Percentiles rank a stretch among this genome's conserved stretches.
Conservation (phyloP, 2,888 invertebrate genomes). For the Germaria angustata region DNA sequence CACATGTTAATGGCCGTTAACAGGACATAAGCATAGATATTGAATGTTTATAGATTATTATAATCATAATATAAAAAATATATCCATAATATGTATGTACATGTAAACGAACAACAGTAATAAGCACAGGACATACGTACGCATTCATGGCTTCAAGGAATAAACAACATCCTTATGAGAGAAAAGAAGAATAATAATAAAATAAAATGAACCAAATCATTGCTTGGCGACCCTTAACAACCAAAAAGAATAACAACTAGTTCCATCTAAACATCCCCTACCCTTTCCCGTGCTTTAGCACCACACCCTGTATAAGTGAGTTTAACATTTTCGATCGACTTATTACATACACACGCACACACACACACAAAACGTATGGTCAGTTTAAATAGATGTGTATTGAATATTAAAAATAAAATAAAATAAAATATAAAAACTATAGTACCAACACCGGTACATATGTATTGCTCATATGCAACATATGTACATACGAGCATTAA, state of each 20-base stretch:
- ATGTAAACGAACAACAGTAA: constrained; percentile 13
- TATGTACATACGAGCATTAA: no score
- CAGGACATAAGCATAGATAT: constrained; percentile 75
- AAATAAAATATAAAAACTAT: no score
- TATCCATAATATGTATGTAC: no score
- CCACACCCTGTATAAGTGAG: constrained; percentile 1
- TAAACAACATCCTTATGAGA: constrained; percentile 49
- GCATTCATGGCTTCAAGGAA: constrained; percentile 51
- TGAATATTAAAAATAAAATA: constrained; percentile 65
- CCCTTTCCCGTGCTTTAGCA: neutral
- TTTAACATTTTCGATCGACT: constrained; percentile 5
- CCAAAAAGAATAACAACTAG: neutral
- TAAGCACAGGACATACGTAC: constrained; percentile 23
- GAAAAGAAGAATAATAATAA: neutral
- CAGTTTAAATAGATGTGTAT: constrained; percentile 67
- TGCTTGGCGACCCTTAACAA: constrained; percentile 55
- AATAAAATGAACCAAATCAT: constrained; percentile 45
- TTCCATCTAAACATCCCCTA: neutral
- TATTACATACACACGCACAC: constrained; percentile 44
- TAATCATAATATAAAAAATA: constrained; percentile 35
- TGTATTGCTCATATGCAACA: no score
- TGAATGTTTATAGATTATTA: constrained; percentile 80
- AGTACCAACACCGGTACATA: constrained; percentile 13
- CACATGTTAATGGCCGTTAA: constrained; percentile 66
- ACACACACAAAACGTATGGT: constrained; percentile 62